Base-by-base conservation (phyloP, 92 coral and sea anemone genomes). In the Pocillopora meandrina region DNA sequence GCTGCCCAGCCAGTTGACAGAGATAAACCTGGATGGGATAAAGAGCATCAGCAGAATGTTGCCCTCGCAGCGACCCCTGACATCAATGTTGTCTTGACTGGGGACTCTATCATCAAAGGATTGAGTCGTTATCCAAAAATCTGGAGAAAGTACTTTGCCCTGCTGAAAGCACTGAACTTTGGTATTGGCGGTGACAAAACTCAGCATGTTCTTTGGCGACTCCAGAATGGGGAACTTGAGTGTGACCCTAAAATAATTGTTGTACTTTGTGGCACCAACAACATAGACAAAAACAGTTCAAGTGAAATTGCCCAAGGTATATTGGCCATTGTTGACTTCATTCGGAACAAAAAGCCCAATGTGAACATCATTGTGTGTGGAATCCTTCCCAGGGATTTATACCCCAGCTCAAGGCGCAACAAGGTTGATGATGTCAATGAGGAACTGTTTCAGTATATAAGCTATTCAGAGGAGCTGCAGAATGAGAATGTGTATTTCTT, bases 131-230 rank as follows among this genome's bases (percentile, higher is more conserved):
- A 96, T 76, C 90, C 98, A 9, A 89, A 87, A 6, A 93, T 96
- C 10, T 96, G 99, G 99, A 86, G 88, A 67, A 90, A 84, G 69
- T 88, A 92, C 73, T 96, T 94, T 87, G 88, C 82, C 4, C 83
- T 90, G 35, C 90, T 96, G 14, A 89, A 89, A 56, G 92, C 98
- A 14, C 82, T 96, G 18, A 92, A 92, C 88, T 92, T 96, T 88
- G 99, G 99, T 47, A 85, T 96, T 17, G 95, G 98, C 34, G 99
- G 99, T 6, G 99, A 96, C 75, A 91, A 95, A 57, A 93, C 98
- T 15, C 99, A 96, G 81, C 99, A 96, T 85, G 99, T 96, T 12
- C 70, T 96, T 35, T 96, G 99, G 99, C 89, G 99, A 56, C 85
- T 96, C 11, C 93, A 93, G 70, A 93, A 96, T 77, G 99, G 99